phyloP scores from a whole-genome alignment of 2,113 vertebrate genomes.

The Cariama cristata region DNA sequence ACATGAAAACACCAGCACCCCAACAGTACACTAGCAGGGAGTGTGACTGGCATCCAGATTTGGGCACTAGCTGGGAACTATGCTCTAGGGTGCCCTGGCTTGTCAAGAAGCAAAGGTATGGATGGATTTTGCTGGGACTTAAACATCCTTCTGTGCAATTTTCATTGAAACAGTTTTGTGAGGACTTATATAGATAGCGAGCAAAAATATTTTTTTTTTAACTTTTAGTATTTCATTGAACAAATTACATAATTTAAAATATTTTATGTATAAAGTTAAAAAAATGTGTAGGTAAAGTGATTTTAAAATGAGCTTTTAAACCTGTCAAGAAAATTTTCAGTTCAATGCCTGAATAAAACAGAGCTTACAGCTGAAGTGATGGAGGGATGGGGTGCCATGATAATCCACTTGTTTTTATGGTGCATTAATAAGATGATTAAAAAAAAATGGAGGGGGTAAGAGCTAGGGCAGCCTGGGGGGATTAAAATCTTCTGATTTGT shows the following conservation, averaged over 20 bases:
- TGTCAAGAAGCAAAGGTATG: neutral
- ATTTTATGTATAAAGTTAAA: neutral
- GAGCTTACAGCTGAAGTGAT: neutral
- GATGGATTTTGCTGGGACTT: neutral
- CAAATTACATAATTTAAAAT: neutral
- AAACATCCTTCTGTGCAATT: neutral
- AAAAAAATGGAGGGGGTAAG: neutral
- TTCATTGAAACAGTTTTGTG: neutral
- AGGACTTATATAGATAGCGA: neutral
- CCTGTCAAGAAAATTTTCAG: neutral
- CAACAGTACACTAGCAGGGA: neutral
- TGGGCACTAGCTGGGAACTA: neutral
- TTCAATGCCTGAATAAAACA: neutral
- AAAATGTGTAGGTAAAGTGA: neutral
- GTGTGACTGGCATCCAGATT: neutral
- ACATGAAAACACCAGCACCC: neutral
- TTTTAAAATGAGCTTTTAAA: neutral
- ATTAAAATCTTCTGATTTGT: neutral
- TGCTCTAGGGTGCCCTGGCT: neutral
- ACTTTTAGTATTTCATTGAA: neutral
- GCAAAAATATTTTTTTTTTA: neutral
- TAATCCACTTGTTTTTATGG: neutral
- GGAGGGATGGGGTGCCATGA: rapidly evolving
- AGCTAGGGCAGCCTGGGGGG: neutral
- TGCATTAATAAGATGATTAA: neutral